These are phyloP conservation scores for Balanococcus diminutus DNA, from an alignment of 2,888 invertebrate genomes.

Conservation along the genomic window DNA sequence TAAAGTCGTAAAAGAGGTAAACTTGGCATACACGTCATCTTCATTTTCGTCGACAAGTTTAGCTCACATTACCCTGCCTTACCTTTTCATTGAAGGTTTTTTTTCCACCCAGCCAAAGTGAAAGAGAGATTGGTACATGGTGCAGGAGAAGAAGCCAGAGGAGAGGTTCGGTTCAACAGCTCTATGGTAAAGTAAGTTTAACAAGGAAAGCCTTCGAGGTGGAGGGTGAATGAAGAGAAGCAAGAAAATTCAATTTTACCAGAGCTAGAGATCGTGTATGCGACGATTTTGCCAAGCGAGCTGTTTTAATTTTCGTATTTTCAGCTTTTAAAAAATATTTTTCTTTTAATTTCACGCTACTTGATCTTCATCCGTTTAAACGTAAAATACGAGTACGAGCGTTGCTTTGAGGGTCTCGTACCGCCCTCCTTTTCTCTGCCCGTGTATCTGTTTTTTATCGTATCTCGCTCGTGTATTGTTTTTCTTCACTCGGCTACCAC, in stretches of 20 bases:
- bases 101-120: too few relatives aligned
- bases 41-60: neutral
- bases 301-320: constrained; percentile 20
- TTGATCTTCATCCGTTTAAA: constrained; percentile 23
- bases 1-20: neutral
- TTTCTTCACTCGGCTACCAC: neutral
- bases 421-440: too few relatives aligned
- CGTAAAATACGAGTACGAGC: neutral
- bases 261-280: neutral
- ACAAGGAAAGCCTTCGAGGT: neutral
- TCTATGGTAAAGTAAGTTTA: neutral
- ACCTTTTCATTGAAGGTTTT: too few relatives aligned
- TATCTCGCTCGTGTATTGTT: neutral
- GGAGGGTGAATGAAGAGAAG: neutral
- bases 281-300: constrained; percentile 12
- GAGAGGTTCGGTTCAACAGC: neutral
- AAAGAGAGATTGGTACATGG: neutral
- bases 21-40: neutral
- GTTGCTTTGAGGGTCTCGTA: neutral
- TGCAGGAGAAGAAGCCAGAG: neutral
- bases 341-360: constrained; percentile 39
- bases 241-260: neutral
- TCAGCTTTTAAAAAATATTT: constrained; percentile 26
- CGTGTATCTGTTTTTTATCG: neutral
- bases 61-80: too few relatives aligned